Conservation (phyloP, 2,113 vertebrate genomes). For the Siphamia tubifer region DNA sequence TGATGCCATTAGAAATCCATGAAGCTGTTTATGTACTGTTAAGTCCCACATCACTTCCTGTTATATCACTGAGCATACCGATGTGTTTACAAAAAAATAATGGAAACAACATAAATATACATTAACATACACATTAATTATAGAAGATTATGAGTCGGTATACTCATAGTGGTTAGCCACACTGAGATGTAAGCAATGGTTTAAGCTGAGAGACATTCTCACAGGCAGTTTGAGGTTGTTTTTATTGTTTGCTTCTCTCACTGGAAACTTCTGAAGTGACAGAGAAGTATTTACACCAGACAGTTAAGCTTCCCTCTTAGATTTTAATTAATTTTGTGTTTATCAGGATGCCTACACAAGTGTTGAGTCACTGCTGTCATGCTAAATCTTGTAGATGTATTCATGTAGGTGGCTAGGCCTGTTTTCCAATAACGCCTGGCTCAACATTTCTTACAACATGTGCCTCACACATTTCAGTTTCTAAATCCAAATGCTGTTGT, state of each 20-base stretch:
- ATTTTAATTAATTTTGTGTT: conserved; percentile 61
- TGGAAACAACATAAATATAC: conserved; percentile 16
- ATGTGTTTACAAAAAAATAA: not conserved
- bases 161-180: not conserved
- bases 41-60: not conserved
- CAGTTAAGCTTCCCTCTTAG: conserved; percentile 17
- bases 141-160: not conserved
- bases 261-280: conserved; percentile 23
- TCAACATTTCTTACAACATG: conserved; percentile 53
- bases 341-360: conserved; percentile 38
- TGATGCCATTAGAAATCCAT: conserved; percentile 4
- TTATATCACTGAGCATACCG: not conserved
- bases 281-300: conserved; percentile 32
- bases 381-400: conserved; percentile 34
- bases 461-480: conserved; percentile 68
- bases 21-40: not conserved
- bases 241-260: conserved; percentile 40
- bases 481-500: conserved; percentile 22
- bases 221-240: conserved; percentile 24
- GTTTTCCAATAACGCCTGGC: conserved; percentile 33
- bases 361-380: conserved; percentile 17
- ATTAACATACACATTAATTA: conserved; percentile 2
- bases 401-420: conserved; percentile 25
- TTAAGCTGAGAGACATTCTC: conserved; percentile 11
- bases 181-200: conserved; percentile 31